Conservation (phyloP, 92 coral and sea anemone genomes). For the Montipora capitata region DNA sequence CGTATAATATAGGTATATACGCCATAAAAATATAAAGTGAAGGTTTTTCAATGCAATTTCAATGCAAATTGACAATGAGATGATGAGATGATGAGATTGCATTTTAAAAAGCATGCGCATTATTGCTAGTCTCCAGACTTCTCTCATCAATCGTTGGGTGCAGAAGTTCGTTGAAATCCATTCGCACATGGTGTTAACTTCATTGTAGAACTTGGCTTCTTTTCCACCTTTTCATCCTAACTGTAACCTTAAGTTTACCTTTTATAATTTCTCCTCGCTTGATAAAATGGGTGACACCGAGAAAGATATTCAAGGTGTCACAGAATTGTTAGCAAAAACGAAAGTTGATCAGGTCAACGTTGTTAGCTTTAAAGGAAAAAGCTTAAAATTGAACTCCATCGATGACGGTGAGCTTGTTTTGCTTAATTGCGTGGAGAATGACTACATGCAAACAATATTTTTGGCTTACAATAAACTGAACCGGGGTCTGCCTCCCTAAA, state of each 20-base stretch:
- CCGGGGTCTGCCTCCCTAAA: not conserved
- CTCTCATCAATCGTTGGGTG: slow-evolving; percentile 3
- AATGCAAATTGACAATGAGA: too few species aligned
- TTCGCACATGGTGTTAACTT: slow-evolving; percentile 21
- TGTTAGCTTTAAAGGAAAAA: slow-evolving; percentile 91
- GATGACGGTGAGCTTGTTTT: slow-evolving; percentile 83
- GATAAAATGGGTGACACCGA: slow-evolving; percentile 58
- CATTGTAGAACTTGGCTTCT: not conserved
- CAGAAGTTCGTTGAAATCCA: not conserved
- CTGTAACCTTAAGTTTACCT: not conserved
- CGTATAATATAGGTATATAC: too few species aligned
- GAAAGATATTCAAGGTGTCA: slow-evolving; percentile 84
- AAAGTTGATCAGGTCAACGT: slow-evolving; percentile 91
- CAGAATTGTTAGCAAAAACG: slow-evolving; percentile 86
- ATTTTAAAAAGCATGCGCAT: slow-evolving; percentile 7
- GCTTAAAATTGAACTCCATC: slow-evolving; percentile 89
- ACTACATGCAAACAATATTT: too few species aligned
- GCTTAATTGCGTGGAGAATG: too few species aligned
- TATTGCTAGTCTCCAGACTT: slow-evolving; percentile 8
- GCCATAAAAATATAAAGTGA: too few species aligned
- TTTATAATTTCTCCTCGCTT: not conserved
- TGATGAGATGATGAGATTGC: not conserved
- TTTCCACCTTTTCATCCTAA: not conserved
- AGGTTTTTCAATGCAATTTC: too few species aligned
- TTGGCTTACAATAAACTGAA: too few species aligned